A percentile compares a stretch with the other conserved stretches of the same genome.
Evolutionary conservation across 2,888 invertebrate species (phyloP).

Genomic region (Diogma glabrata): DNA sequence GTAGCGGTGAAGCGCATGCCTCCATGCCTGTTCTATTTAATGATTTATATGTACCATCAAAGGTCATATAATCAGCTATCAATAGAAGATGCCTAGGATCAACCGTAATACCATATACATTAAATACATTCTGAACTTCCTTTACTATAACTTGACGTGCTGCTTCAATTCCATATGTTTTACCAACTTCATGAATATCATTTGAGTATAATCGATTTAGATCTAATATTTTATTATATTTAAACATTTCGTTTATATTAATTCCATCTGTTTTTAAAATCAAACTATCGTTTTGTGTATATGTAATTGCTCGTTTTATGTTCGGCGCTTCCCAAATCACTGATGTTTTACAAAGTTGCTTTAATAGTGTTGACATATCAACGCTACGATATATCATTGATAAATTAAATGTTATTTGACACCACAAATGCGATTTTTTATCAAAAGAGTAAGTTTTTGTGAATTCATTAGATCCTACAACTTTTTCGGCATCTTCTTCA

Average conservation of each 20-base stretch:
- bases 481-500: slow-evolving; percentile 27
- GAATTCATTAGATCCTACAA: slow-evolving; percentile 28
- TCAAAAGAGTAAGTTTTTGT: slow-evolving; percentile 60
- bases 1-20: slow-evolving; percentile 82
- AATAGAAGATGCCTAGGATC: slow-evolving; percentile 87
- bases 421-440: slow-evolving; percentile 66
- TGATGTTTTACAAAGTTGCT: slow-evolving; percentile 54
- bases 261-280: slow-evolving; percentile 90
- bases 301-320: slow-evolving; percentile 77
- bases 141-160: slow-evolving; percentile 79
- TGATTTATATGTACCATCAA: slow-evolving; percentile 77
- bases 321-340: slow-evolving; percentile 68
- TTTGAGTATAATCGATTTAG: slow-evolving; percentile 81
- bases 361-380: slow-evolving; percentile 64
- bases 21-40: slow-evolving; percentile 87
- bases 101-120: slow-evolving; percentile 92
- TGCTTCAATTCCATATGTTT: slow-evolving; percentile 93
- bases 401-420: slow-evolving; percentile 61
- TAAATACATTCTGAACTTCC: slow-evolving; percentile 94
- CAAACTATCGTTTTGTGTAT: slow-evolving; percentile 48
- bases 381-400: slow-evolving; percentile 51
- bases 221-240: slow-evolving; percentile 64
- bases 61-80: slow-evolving; percentile 97
- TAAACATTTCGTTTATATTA: slow-evolving; percentile 79
- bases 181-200: slow-evolving; percentile 83